Evolutionary conservation across 2,888 invertebrate genomes (phyloP), one percentile per base, ranked within the genome.

Genomic region (Euzetes globulus): DNA sequence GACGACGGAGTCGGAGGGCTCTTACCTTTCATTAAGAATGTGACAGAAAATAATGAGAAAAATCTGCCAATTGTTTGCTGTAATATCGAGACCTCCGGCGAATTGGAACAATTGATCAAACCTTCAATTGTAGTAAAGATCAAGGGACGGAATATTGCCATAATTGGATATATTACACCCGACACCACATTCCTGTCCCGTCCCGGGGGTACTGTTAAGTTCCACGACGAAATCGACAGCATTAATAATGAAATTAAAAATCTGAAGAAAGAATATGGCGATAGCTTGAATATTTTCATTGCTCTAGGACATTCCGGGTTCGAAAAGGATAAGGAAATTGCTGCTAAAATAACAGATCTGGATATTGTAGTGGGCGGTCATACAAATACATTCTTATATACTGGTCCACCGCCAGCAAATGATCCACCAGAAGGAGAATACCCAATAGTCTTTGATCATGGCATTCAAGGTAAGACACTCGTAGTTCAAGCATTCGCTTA

Each of bases 301-400:
- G 94, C 91, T 0, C 82, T 95, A 37, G 94, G 95, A 0, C 95
- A 95, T 83, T 91, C 93, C 0, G 95, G 95, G 0, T 92, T 88
- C 80, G 84, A 84, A 1, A 87, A 86, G 78, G 95, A 95, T 81
- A 84, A 88, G 81, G 85, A 87, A 81, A 91, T 95, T 77, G 94
- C 92, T 0, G 82, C 82, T 73, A 85, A 89, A 78, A 90, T 93
- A 2, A 88, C 89, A 17, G 88, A 89, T 27, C 87, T 94, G 11
- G 94, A 94, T 83, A 82, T 93, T 47, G 92, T 95, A 0, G 88
- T 95, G 75, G 95, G 95, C 4, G 94, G 94, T 0, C 94, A 95
- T 81, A 90, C 92, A 0, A 91, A 95, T 81, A 93, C 94, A 0
- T 94, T 95, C 81, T 84, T 95, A 11, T 94, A 90, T 86, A 90